Evolutionary conservation across 2,797 vertebrate species (phyloP), one percentile per base, ranked within the genome.

Genomic region (Limnodromus scolopaceus): DNA sequence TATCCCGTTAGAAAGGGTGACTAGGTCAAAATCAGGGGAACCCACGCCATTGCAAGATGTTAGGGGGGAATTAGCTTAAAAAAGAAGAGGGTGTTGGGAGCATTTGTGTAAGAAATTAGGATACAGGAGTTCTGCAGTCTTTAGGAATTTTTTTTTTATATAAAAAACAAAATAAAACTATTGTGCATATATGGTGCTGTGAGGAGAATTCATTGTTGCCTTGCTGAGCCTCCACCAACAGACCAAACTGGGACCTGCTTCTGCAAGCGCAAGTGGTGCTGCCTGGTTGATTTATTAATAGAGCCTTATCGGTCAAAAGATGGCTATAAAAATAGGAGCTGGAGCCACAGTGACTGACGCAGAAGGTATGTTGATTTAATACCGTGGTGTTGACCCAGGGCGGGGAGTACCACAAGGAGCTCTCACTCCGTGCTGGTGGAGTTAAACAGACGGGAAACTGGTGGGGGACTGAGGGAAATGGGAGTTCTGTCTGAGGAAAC

Each of bases 101-200:
- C 39, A 43, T 80, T 81, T 71, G 83, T 93, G 71, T 93, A 77
- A 85, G 9, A 87, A 95, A 88, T 76, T 94, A 96, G 92, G 49
- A 58, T 88, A 30, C 46, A 38, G 76, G 84, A 87, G 49, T 94
- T 88, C 91, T 92, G 92, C 85, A 96, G 93, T 96, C 77, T 86
- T 95, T 96, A 66, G 46, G 57, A 86, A 8, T 41, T 97, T 96
- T 97, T 96, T 97, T 97, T 98, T 97, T 98, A 95, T 90, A 93
- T 97, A 96, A 74, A 95, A 97, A 96, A 94, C 70, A 15, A 97
- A 97, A 93, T 96, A 95, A 83, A 97, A 95, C 91, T 95, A 92
- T 96, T 97, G 96, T 77, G 95, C 88, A 97, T 96, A 95, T 89
- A 71, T 93, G 88, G 77, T 93, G 53, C 10, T 85, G 63, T 86